Base-by-base conservation (phyloP, 2,113 vertebrate genomes). In the Oenanthe oenanthe region DNA sequence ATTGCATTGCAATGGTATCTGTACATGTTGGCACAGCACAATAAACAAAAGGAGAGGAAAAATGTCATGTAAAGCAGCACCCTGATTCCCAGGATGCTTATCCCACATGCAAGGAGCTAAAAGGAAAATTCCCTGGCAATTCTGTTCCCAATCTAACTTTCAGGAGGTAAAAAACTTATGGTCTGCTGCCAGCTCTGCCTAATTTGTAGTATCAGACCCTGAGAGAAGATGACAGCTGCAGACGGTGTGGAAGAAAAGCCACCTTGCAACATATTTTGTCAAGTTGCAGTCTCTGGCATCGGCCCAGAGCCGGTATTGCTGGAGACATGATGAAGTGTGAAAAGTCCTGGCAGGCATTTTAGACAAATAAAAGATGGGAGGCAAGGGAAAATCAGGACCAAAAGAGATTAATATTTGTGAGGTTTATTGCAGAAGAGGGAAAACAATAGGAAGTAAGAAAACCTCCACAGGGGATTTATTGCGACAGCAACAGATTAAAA, bases 311-410 rank as follows among this genome's bases (percentile, higher is more conserved):
- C 96, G 87, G 97, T 97, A 95, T 97, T 97, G 95, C 95, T 93
- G 92, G 73, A 98, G 96, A 97, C 95, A 97, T 97, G 97, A 98
- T 98, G 97, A 98, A 97, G 98, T 98, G 98, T 98, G 97, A 98
- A 98, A 97, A 96, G 96, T 85, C 87, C 97, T 97, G 97, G 97
- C 97, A 98, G 95, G 93, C 88, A 95, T 98, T 98, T 97, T 96
- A 97, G 92, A 95, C 90, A 96, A 97, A 97, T 95, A 97, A 96
- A 97, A 97, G 85, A 96, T 96, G 93, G 90, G 94, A 89, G 78
- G 95, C 95, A 84, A 93, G 97, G 96, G 97, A 96, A 98, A 97
- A 97, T 91, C 83, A 56, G 71, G 79, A 96, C 95, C 92, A 95
- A 96, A 94, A 95, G 95, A 97, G 97, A 98, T 97, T 97, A 97